Percentiles rank a stretch among this genome's conserved stretches.
These are phyloP conservation scores for Xenopus borealis DNA, from an alignment of 2,113 vertebrate genomes.

Conservation along the genomic window DNA sequence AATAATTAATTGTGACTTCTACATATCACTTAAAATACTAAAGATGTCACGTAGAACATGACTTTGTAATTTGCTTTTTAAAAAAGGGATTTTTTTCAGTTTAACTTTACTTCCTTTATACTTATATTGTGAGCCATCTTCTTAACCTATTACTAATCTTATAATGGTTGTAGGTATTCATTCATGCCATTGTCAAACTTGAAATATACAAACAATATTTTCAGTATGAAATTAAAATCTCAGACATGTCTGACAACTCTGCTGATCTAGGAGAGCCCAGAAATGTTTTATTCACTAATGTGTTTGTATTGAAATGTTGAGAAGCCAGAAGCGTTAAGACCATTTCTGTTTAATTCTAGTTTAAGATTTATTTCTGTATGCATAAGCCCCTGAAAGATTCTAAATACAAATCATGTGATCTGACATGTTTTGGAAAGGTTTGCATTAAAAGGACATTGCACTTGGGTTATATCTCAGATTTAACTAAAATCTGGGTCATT, in stretches of 20 bases:
- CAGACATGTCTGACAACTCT: slow-evolving; percentile 24
- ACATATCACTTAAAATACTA: too few relatives aligned
- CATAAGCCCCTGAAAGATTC: neutral
- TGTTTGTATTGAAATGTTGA: slow-evolving; percentile 9
- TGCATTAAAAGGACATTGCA: too few relatives aligned
- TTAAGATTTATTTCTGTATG: neutral
- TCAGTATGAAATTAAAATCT: slow-evolving; percentile 34
- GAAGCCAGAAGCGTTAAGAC: neutral
- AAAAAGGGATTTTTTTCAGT: slow-evolving; percentile 8
- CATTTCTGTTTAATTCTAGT: neutral
- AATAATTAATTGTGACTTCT: too few relatives aligned
- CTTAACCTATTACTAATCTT: slow-evolving; percentile 13
- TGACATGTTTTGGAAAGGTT: neutral
- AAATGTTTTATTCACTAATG: neutral
- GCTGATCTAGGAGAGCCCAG: slow-evolving; percentile 7
- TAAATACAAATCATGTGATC: neutral
- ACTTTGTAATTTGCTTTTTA: neutral
- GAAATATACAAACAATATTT: slow-evolving; percentile 14
- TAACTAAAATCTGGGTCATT: too few relatives aligned
- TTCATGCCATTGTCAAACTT: slow-evolving; percentile 21
- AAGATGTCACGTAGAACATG: too few relatives aligned
- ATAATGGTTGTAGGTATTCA: slow-evolving; percentile 25
- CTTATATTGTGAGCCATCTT: slow-evolving; percentile 26
- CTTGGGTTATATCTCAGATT: too few relatives aligned
- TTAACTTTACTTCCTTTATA: neutral